Evolutionary conservation across 2,797 vertebrate species (phyloP).

Genomic region (Astyanax mexicanus): DNA sequence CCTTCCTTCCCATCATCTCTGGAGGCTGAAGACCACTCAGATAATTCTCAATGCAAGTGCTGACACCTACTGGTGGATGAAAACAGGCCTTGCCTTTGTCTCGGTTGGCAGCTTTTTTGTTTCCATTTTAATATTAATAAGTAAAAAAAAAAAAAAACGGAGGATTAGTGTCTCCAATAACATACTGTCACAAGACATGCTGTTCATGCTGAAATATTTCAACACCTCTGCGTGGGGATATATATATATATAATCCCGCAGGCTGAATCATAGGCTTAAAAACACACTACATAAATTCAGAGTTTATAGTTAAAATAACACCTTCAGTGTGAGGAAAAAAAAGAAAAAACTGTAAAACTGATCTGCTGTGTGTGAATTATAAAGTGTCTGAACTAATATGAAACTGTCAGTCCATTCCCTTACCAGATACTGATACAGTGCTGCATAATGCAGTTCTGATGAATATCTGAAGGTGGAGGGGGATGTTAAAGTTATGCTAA

Average conservation of each 20-base stretch:
- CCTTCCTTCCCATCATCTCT: constrained; percentile 22
- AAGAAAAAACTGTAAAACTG: constrained; percentile 25
- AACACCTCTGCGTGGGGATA: constrained; percentile 12
- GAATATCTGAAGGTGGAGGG: neutral
- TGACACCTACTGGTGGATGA: constrained; percentile 74
- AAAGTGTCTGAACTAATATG: constrained; percentile 33
- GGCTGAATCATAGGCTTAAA: constrained; percentile 13
- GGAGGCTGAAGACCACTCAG: neutral
- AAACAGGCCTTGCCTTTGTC: neutral
- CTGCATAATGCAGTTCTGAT: neutral
- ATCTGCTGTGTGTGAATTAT: constrained; percentile 24
- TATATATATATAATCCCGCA: neutral
- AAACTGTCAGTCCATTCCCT: constrained; percentile 7
- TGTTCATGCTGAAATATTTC: neutral
- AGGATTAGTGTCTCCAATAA: constrained; percentile 11
- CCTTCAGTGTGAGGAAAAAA: neutral
- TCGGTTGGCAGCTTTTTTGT: neutral
- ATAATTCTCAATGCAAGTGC: constrained; percentile 63
- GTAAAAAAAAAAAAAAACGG: neutral
- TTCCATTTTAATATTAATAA: constrained; percentile 20
- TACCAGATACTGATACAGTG: neutral
- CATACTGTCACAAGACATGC: neutral
- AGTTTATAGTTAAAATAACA: constrained; percentile 19
- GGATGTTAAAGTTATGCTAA: neutral
- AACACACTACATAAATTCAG: constrained; percentile 31